A percentile compares a stretch with the other conserved stretches of the same genome.
phyloP scores from a whole-genome alignment of 2,797 vertebrate species.

The Agapornis canus region DNA sequence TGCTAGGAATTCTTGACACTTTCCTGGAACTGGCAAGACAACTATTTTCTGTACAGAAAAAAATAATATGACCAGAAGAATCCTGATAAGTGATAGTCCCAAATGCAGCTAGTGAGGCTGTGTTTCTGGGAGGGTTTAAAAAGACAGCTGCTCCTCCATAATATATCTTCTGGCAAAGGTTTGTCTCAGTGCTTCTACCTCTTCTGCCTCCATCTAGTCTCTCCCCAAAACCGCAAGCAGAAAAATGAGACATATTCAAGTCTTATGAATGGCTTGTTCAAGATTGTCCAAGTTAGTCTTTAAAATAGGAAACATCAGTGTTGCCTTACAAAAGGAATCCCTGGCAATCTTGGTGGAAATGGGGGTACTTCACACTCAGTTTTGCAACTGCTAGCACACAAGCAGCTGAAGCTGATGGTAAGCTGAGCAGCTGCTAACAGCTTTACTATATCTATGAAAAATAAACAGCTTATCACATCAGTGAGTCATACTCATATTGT shows the following conservation, averaged over 20 bases:
- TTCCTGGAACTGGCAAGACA: not conserved
- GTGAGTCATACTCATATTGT: not conserved
- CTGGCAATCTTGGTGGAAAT: not conserved
- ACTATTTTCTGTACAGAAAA: not conserved
- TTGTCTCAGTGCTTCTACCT: not conserved
- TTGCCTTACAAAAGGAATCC: not conserved
- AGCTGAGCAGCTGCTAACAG: not conserved
- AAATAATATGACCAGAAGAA: not conserved
- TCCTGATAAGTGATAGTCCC: not conserved
- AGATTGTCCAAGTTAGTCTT: not conserved
- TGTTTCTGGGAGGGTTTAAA: not conserved
- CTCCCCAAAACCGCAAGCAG: not conserved
- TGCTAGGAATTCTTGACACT: not conserved
- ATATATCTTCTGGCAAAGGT: not conserved
- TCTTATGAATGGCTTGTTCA: not conserved
- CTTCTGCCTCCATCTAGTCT: not conserved
- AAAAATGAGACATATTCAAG: not conserved
- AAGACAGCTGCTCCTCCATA: not conserved
- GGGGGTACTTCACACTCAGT: not conserved
- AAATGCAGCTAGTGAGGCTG: not conserved
- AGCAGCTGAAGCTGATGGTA: not conserved
- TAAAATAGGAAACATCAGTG: not conserved
- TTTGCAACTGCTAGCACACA: not conserved
- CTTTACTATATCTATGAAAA: constrained; percentile 17
- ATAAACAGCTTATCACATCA: not conserved